A percentile compares a stretch with the other conserved stretches of the same genome.
Evolutionary conservation across 1,140 invertebrate genomes (phyloP).

Genomic region (Drosophila biarmipes): DNA sequence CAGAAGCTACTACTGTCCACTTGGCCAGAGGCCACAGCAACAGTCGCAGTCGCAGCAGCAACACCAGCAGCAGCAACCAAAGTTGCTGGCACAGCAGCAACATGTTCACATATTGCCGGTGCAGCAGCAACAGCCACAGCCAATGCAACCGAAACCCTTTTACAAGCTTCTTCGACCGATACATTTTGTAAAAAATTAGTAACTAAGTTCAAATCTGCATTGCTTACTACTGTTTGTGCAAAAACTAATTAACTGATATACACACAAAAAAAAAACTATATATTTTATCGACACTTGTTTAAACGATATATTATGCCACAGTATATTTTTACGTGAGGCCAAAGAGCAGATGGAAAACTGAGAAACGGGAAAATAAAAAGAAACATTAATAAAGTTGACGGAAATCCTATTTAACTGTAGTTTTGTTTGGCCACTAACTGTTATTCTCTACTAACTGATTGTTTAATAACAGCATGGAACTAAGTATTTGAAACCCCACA

Average conservation of each 20-base stretch:
- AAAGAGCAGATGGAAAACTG: constrained; percentile 18
- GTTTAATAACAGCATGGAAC: constrained; percentile 26
- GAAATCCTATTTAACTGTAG: constrained; percentile 57
- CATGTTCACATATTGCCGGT: constrained; percentile 11
- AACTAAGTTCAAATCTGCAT: constrained; percentile 61
- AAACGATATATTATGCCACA: constrained; percentile 50
- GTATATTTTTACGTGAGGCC: constrained; percentile 73
- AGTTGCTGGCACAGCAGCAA: constrained; percentile 18
- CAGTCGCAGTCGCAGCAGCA: constrained; percentile 20
- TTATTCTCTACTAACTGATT: constrained; percentile 48
- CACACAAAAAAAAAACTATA: constrained; percentile 30
- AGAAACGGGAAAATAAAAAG: constrained; percentile 37
- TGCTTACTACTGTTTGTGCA: constrained; percentile 60
- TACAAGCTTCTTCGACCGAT: constrained; percentile 56
- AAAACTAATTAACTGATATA: constrained; percentile 46
- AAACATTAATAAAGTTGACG: constrained; percentile 73
- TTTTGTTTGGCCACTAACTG: constrained; percentile 60
- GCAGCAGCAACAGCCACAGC: constrained; percentile 23
- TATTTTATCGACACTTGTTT: constrained; percentile 68
- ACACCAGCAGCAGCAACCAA: constrained; percentile 16
- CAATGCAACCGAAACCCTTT: constrained; percentile 26
- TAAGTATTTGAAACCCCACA: too few relatives aligned
- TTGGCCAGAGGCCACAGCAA: constrained; percentile 17
- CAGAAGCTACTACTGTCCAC: constrained; percentile 62
- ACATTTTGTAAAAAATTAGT: constrained; percentile 62